These are phyloP conservation scores for Gopherus flavomarginatus DNA, from an alignment of 2,113 vertebrate species.

Conservation along the genomic window DNA sequence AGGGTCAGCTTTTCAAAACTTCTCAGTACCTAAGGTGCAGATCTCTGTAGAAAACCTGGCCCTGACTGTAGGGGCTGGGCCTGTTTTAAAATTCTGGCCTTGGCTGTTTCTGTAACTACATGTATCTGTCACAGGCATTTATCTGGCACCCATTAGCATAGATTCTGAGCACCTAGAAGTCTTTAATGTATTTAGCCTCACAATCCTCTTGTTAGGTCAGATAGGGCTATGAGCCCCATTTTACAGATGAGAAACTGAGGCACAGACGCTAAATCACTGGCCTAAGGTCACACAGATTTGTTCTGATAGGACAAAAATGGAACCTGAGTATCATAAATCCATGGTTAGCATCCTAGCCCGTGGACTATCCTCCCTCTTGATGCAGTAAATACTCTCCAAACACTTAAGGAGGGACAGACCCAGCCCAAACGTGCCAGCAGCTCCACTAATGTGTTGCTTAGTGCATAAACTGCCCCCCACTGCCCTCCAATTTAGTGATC, in stretches of 20 bases:
- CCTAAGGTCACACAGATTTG: neutral
- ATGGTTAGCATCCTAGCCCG: neutral
- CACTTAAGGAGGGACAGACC: neutral
- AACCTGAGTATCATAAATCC: neutral
- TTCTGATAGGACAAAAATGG: neutral
- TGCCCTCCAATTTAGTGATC: neutral
- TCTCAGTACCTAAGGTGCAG: neutral
- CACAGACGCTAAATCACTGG: neutral
- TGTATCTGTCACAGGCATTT: neutral
- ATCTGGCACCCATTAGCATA: neutral
- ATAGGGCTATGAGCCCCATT: neutral
- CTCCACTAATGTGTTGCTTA: neutral
- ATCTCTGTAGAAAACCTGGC: neutral
- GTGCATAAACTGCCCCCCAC: neutral
- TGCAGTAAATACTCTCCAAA: neutral
- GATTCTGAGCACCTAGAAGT: neutral
- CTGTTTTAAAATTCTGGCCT: neutral
- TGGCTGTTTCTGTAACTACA: neutral
- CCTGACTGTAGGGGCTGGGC: neutral
- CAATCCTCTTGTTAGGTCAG: neutral
- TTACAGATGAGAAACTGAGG: neutral
- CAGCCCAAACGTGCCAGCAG: neutral
- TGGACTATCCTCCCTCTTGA: neutral
- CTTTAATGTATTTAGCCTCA: neutral
- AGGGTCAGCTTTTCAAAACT: neutral